Conservation (phyloP, 2,888 invertebrate species). For the Drosophila demipolita region DNA sequence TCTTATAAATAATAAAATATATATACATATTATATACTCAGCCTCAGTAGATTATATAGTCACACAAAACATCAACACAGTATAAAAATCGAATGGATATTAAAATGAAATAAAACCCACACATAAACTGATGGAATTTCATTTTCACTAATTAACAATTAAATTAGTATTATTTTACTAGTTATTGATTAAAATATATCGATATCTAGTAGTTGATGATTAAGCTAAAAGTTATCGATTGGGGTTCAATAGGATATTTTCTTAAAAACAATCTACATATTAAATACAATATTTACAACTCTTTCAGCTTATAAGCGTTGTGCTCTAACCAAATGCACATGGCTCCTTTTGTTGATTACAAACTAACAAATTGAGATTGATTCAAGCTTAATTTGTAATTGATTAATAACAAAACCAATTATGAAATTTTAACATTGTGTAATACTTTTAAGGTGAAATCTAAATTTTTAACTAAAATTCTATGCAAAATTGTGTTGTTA, state of each 20-base stretch:
- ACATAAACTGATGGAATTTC: neutral
- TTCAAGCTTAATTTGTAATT: slow-evolving; percentile 9
- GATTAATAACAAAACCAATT: slow-evolving; percentile 3
- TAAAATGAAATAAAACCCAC: neutral
- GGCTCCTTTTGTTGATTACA: slow-evolving; percentile 81
- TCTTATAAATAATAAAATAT: slow-evolving; percentile 11
- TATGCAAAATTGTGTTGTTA: slow-evolving; percentile 54
- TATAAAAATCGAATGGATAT: neutral
- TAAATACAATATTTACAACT: slow-evolving; percentile 1
- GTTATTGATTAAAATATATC: neutral
- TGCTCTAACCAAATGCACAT: slow-evolving; percentile 29
- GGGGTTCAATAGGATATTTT: neutral
- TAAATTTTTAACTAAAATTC: slow-evolving; percentile 7
- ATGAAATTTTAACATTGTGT: neutral
- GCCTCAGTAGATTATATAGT: slow-evolving; percentile 20
- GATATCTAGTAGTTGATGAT: neutral
- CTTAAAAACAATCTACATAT: neutral
- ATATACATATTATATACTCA: slow-evolving; percentile 7
- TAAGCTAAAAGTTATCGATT: neutral
- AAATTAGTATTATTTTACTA: neutral
- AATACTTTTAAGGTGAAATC: slow-evolving; percentile 7
- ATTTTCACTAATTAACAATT: neutral
- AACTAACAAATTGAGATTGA: slow-evolving; percentile 62
- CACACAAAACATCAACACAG: slow-evolving; percentile 27
- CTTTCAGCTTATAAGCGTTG: slow-evolving; percentile 2